These are phyloP conservation scores for Limenitis camilla DNA, from an alignment of 2,888 invertebrate genomes.

Conservation along the genomic window DNA sequence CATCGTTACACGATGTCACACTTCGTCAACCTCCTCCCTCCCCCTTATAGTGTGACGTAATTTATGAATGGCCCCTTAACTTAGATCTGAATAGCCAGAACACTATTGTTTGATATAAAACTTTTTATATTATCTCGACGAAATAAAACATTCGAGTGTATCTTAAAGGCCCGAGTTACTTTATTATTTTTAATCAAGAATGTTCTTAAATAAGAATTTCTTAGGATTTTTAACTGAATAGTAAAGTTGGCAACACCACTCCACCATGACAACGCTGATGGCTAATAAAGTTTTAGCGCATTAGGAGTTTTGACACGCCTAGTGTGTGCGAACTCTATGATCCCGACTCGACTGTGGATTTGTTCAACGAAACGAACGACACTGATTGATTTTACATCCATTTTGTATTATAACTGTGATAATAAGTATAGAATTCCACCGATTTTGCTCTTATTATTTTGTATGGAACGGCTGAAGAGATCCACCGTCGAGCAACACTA, in stretches of 20 bases:
- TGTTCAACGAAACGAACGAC: constrained; percentile 62
- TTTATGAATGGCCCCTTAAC: too few relatives aligned
- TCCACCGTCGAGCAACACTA: constrained; percentile 53
- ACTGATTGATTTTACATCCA: constrained; percentile 58
- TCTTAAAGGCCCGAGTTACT: background rate
- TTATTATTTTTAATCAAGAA: constrained; percentile 4
- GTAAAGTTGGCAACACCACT: constrained; percentile 28
- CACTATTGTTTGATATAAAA: too few relatives aligned
- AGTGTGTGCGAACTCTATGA: background rate
- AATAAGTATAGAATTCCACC: constrained; percentile 71
- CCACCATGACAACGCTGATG: constrained; percentile 38
- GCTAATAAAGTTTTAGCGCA: constrained; percentile 11
- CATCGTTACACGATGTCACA: too few relatives aligned
- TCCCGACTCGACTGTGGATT: constrained; percentile 62
- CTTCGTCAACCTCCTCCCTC: too few relatives aligned
- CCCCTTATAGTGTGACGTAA: too few relatives aligned
- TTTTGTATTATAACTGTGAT: constrained; percentile 72
- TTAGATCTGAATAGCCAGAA: too few relatives aligned
- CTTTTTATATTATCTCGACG: too few relatives aligned
- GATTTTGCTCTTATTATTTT: constrained; percentile 57
- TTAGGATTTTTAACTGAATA: constrained; percentile 3
- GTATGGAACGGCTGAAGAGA: constrained; percentile 58
- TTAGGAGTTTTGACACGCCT: too few relatives aligned
- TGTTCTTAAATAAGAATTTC: constrained; percentile 5
- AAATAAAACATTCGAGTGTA: too few relatives aligned